Evolutionary conservation across 2,888 invertebrate genomes (phyloP).

Genomic region (Cephus pulcher): DNA sequence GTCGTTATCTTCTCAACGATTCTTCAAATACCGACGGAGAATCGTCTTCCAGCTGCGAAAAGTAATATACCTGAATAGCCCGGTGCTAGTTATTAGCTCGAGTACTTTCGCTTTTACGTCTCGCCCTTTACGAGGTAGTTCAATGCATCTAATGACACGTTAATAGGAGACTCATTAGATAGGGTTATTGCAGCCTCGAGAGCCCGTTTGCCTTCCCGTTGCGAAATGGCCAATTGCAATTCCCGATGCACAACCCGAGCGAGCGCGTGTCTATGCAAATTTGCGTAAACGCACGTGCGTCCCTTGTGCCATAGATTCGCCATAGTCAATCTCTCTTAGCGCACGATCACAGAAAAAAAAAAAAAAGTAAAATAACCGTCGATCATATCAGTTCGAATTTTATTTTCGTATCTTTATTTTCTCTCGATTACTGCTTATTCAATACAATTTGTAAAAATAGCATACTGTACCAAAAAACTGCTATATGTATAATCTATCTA

Average conservation of each 20-base stretch:
- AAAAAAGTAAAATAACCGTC: constrained; percentile 13
- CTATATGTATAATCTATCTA: constrained; percentile 29
- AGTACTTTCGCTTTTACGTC: background rate
- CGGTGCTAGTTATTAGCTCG: background rate
- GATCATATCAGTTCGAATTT: constrained; percentile 15
- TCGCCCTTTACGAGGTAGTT: background rate
- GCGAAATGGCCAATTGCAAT: background rate
- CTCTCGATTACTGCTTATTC: constrained; percentile 55
- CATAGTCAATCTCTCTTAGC: background rate
- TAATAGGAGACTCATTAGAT: background rate
- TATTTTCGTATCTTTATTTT: constrained; percentile 46
- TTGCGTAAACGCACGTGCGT: background rate
- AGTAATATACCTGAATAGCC: background rate
- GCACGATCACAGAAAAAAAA: background rate
- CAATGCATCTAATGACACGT: background rate
- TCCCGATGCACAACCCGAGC: background rate
- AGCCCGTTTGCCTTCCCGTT: background rate
- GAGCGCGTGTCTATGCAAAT: too few relatives aligned
- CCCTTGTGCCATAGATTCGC: background rate
- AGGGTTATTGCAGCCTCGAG: background rate
- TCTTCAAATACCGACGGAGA: background rate
- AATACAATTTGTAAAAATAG: constrained; percentile 65
- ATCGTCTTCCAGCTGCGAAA: background rate
- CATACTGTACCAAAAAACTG: constrained; percentile 61
- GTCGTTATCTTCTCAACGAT: background rate